Evolutionary conservation across 2,797 vertebrate genomes (phyloP).

Genomic region (Luscinia luscinia): DNA sequence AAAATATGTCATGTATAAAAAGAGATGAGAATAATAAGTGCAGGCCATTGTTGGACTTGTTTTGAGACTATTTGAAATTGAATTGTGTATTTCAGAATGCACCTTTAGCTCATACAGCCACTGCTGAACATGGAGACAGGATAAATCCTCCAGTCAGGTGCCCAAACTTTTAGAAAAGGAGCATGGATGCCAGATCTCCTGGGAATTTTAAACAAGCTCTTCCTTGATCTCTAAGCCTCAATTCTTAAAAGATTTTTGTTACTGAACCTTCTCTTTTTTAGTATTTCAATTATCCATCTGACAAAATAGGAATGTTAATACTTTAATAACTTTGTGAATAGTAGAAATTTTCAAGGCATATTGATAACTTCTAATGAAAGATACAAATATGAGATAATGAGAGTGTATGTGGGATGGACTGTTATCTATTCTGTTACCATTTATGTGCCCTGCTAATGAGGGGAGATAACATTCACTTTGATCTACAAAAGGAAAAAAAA

Average conservation of each 20-base stretch:
- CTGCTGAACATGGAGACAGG: not conserved
- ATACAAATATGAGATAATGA: not conserved
- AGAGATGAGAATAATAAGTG: not conserved
- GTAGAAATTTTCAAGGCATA: not conserved
- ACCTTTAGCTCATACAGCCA: not conserved
- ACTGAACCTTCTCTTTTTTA: not conserved
- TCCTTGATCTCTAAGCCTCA: not conserved
- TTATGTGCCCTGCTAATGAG: not conserved
- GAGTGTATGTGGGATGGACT: not conserved
- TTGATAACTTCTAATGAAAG: slow-evolving; percentile 18
- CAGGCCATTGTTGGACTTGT: not conserved
- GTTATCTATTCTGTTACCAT: not conserved
- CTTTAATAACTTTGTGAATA: slow-evolving; percentile 2
- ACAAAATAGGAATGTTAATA: not conserved
- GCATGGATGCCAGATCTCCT: not conserved
- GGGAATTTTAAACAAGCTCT: not conserved
- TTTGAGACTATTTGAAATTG: not conserved
- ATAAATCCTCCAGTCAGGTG: not conserved
- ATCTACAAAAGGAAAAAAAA: not conserved
- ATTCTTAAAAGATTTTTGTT: not conserved
- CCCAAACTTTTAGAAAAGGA: not conserved
- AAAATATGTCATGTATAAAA: not conserved
- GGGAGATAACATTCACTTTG: slow-evolving; percentile 11
- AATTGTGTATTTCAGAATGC: not conserved
- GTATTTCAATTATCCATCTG: not conserved